Conservation (phyloP, 2,797 vertebrate genomes). For the Caiman crocodilus region DNA sequence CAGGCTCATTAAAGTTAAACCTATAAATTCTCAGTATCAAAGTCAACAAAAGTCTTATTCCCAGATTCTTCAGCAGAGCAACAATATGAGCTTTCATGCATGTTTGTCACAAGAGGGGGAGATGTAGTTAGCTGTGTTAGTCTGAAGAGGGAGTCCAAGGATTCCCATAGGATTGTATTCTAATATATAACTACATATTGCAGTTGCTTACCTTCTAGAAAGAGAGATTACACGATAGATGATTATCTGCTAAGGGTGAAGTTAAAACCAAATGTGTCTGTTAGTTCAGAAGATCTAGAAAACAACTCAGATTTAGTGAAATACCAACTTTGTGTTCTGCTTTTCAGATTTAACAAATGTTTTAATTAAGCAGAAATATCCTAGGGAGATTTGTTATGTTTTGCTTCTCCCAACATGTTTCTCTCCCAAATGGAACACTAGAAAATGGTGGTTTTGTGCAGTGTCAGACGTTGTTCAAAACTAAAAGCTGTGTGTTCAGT, state of each 20-base stretch:
- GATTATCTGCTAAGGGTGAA: not conserved
- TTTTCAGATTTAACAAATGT: not conserved
- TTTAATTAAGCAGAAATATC: not conserved
- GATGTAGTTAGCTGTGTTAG: not conserved
- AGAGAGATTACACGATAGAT: too few relatives aligned
- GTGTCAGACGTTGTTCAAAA: not conserved
- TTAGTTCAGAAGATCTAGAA: not conserved
- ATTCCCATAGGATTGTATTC: not conserved
- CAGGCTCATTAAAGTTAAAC: not conserved
- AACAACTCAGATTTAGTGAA: not conserved
- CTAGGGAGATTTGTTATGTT: not conserved
- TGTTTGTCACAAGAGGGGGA: slow-evolving; percentile 52
- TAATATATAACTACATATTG: rapidly evolving
- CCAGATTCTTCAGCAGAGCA: not conserved
- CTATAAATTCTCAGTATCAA: not conserved
- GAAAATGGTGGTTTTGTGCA: not conserved
- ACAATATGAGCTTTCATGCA: not conserved
- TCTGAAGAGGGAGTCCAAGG: slow-evolving; percentile 68
- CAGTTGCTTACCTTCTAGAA: rapidly evolving
- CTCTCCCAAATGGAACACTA: not conserved
- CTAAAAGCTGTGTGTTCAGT: not conserved
- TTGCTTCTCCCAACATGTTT: not conserved
- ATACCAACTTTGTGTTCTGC: not conserved
- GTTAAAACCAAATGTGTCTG: not conserved
- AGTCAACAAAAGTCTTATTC: not conserved